A percentile compares a stretch with the other conserved stretches of the same genome.
These are phyloP conservation scores for Sipha maydis DNA, from an alignment of 2,888 invertebrate species.

Conservation along the genomic window DNA sequence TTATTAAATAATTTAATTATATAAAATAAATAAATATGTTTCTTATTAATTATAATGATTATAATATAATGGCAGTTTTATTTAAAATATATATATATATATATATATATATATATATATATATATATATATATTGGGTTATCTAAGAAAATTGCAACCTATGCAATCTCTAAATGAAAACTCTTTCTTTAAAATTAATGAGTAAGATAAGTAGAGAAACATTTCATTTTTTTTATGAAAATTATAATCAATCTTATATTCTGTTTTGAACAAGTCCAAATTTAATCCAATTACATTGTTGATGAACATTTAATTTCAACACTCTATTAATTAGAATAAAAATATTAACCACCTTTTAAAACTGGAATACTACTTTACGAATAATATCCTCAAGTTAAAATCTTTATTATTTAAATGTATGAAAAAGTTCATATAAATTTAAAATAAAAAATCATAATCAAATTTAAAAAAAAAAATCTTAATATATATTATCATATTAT, in stretches of 20 bases:
- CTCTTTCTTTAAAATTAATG: neutral
- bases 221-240: neutral
- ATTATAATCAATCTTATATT: neutral
- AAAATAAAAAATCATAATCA: too few species aligned
- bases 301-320: neutral
- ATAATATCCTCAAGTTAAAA: too few species aligned
- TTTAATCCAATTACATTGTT: neutral
- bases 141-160: neutral
- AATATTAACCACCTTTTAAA: neutral
- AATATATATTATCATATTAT: too few species aligned
- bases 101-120: neutral
- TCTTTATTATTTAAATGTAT: too few species aligned
- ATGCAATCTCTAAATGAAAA: neutral
- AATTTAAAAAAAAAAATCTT: too few species aligned
- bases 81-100: too few species aligned
- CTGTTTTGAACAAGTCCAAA: neutral
- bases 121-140: neutral
- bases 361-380: too few species aligned
- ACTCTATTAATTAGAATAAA: neutral
- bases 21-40: too few species aligned
- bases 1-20: neutral
- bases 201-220: neutral
- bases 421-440: too few species aligned
- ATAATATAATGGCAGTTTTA: neutral
- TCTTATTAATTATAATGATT: neutral